Percentiles rank a stretch among this genome's conserved stretches.
These are phyloP conservation scores for Heliconius erato DNA, from an alignment of 2,888 invertebrate genomes.

Conservation along the genomic window DNA sequence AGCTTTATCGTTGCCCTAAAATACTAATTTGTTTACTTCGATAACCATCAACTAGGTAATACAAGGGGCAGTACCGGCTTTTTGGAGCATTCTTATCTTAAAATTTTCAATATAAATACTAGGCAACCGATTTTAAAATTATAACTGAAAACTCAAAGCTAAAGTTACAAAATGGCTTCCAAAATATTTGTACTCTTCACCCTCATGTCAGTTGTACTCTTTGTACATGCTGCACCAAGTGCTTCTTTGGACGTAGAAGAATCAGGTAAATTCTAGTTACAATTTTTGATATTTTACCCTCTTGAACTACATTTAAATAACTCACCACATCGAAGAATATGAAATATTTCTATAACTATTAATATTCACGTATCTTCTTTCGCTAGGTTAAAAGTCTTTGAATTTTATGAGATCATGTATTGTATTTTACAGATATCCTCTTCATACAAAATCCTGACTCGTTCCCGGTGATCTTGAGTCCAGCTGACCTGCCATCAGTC, in stretches of 20 bases:
- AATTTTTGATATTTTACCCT: background rate
- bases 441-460: constrained; percentile 20
- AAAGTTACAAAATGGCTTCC: background rate
- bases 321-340: too few relatives aligned
- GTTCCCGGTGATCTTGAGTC: background rate
- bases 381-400: too few relatives aligned
- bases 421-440: background rate
- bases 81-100: background rate
- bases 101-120: background rate
- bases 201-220: background rate
- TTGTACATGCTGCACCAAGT: background rate
- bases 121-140: background rate
- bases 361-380: background rate
- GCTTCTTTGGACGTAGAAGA: background rate
- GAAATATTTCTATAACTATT: too few relatives aligned
- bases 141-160: background rate
- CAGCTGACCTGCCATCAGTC: background rate
- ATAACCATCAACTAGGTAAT: background rate
- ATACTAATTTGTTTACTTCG: background rate
- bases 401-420: background rate
- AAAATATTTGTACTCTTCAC: background rate
- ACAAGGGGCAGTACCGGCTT: background rate
- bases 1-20: background rate
- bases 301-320: background rate
- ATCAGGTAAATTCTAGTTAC: background rate